Conservation (phyloP, 2,888 invertebrate species). For the Cerastis leucographa region DNA sequence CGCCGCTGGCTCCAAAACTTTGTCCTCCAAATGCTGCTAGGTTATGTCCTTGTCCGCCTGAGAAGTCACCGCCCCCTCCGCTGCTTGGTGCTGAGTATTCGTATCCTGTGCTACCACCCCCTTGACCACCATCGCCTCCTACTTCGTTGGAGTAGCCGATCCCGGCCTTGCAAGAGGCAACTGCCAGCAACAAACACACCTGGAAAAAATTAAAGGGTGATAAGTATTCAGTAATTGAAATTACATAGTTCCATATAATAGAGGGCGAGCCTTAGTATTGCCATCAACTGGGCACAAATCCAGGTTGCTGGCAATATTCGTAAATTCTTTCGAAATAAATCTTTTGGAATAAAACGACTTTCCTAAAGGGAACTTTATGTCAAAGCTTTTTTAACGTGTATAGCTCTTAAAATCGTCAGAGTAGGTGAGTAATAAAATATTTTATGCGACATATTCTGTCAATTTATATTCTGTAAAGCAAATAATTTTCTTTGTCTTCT, state of each 20-base stretch:
- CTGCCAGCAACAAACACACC: conserved; percentile 87
- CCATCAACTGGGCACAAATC: too few species aligned
- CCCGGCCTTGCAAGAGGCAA: conserved; percentile 86
- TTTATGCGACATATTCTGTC: neutral
- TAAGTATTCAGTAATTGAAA: conserved; percentile 2
- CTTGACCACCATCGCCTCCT: conserved; percentile 73
- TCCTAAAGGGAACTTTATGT: neutral
- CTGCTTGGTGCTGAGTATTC: conserved; percentile 68
- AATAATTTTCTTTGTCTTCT: neutral
- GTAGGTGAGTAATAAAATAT: neutral
- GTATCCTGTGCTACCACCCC: conserved; percentile 68
- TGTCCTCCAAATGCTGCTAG: conserved; percentile 56
- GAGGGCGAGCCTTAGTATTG: too few species aligned
- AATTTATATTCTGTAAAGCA: neutral
- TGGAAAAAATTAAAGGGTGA: conserved; percentile 71
- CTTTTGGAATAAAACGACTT: neutral
- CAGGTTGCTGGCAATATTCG: neutral
- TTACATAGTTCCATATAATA: too few species aligned
- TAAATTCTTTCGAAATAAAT: neutral
- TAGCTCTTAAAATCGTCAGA: neutral
- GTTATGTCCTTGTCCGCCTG: conserved; percentile 60
- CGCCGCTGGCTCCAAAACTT: conserved; percentile 53
- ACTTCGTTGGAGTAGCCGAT: conserved; percentile 75
- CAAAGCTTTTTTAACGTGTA: neutral
- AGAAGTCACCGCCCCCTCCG: conserved; percentile 68